Evolutionary conservation across 1,140 invertebrate species (phyloP), one percentile per base, ranked within the genome.

Genomic region (Bombus soroeensis): DNA sequence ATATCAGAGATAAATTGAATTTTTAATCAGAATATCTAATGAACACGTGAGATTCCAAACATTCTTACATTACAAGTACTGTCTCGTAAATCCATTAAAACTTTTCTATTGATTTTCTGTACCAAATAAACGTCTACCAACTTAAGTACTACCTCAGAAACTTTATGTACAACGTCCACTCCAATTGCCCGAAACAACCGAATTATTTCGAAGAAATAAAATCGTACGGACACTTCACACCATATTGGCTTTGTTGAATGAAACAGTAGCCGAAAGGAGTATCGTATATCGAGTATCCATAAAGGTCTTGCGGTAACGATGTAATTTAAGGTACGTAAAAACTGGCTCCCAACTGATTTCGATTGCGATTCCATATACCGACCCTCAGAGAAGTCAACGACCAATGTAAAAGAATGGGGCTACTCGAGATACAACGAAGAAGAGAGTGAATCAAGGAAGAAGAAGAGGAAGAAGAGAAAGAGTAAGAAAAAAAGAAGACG

Each of bases 341-440:
- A 73, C 22, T 37, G 41, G 70, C 37, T 43, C n/a, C 28, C n/a
- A 28, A 43, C 59, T 34, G 79, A 81, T 53, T 79, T 72, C 43
- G 78, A 81, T 80, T 80, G 41, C 47, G 47, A 66, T 41, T 43
- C 28, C 28, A 39, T 72, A 15, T 22, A n/a, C 10, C 32, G 53
- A 57, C 37, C 70, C 34, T 10, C 59, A 64, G 71, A 59, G 76
- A 88, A 90, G 83, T 83, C 89, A 85, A 90, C 82, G 88, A 81
- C 76, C 85, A 81, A 74, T 39, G 25, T 28, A 78, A 62, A 84
- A 91, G 76, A 89, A 83, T 70, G 47, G 68, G 81, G 73, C n/a
- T 70, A 43, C 37, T 66, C 28, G 66, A 28, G 68, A 57, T 73
- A 78, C 57, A 80, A n/a, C 10, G 59, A 73, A 47, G 68, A 57